Evolutionary conservation across 1,140 invertebrate species (phyloP).

Genomic region (Elymnias hypermnestra): DNA sequence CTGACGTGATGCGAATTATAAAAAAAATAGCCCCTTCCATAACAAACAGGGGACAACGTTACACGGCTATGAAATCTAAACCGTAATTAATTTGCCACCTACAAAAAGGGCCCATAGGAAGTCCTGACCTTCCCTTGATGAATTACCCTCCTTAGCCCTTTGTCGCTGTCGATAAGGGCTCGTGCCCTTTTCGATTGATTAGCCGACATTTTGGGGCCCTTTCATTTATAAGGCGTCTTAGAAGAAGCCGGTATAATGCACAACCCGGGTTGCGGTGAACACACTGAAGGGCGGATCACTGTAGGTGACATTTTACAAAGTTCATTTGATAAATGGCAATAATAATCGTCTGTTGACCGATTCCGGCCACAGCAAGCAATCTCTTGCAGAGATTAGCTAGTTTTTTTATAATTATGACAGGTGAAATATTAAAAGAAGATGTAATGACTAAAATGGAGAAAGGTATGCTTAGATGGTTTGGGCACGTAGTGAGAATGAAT

Average conservation of each 20-base stretch:
- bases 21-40: background rate
- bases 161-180: conserved; percentile 44
- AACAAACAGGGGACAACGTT: conserved; percentile 19
- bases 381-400: no score
- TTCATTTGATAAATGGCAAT: conserved; percentile 2
- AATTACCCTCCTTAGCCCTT: conserved; percentile 48
- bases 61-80: conserved; percentile 33
- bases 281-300: conserved; percentile 12
- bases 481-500: no score
- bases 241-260: conserved; percentile 37
- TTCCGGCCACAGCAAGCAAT: no score
- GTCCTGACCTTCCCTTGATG: conserved; percentile 48
- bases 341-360: no score
- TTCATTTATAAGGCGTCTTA: conserved; percentile 46
- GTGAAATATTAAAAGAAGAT: no score
- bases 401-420: no score
- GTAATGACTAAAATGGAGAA: no score
- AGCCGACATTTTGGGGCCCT: conserved; percentile 56
- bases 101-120: conserved; percentile 48
- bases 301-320: conserved; percentile 3
- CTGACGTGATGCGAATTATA: background rate
- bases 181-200: conserved; percentile 61
- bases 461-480: no score
- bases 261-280: conserved; percentile 24
- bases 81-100: conserved; percentile 51